phyloP scores from a whole-genome alignment of 2,888 invertebrate species.

The Drosophila meridionalis region DNA sequence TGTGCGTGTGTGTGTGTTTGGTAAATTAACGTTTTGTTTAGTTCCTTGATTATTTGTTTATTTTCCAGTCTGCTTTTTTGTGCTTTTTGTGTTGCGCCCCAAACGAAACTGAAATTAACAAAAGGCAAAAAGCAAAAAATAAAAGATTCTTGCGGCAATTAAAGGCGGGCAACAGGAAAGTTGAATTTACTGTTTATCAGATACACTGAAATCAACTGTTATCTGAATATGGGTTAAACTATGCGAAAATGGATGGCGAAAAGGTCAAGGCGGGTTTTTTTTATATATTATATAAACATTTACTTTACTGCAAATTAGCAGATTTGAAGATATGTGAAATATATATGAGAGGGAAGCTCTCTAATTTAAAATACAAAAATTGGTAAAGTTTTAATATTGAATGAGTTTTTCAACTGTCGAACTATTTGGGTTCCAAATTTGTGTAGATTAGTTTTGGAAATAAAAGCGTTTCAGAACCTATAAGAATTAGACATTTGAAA shows the following conservation, averaged over 20 bases:
- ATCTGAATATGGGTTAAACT: neutral
- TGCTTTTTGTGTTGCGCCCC: constrained; percentile 41
- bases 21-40: constrained; percentile 71
- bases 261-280: neutral
- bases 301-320: neutral
- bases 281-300: neutral
- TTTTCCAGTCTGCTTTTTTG: constrained; percentile 58
- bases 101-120: constrained; percentile 69
- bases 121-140: constrained; percentile 20
- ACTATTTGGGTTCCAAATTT: too few relatives aligned
- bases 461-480: too few relatives aligned
- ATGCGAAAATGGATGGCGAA: neutral
- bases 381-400: neutral
- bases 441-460: too few relatives aligned
- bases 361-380: neutral
- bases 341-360: neutral
- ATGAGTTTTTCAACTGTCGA: neutral
- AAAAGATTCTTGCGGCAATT: constrained; percentile 42
- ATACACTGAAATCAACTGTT: constrained; percentile 9
- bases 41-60: constrained; percentile 71
- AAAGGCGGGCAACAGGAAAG: constrained; percentile 14
- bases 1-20: constrained; percentile 50
- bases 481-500: too few relatives aligned
- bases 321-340: neutral
- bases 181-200: neutral